Evolutionary conservation across 2,888 invertebrate genomes (phyloP).

Genomic region (Rotaria macrura): DNA sequence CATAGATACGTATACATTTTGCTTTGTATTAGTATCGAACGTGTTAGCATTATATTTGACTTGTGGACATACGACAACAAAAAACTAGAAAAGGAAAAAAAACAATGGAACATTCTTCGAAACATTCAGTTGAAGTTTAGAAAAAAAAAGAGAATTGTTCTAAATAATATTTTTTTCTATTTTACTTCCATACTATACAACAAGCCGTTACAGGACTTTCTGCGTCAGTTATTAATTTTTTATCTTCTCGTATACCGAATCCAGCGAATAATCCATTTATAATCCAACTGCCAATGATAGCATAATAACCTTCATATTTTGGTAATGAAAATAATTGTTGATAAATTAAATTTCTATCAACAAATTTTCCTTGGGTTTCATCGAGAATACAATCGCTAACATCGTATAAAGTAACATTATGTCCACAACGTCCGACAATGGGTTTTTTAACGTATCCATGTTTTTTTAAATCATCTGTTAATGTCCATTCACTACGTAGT

Average conservation of each 20-base stretch:
- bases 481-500: conserved; percentile 1
- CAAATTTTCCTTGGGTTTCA: not conserved
- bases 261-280: not conserved
- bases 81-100: not conserved
- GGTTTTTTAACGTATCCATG: not conserved
- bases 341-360: not conserved
- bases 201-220: not conserved
- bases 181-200: conserved; percentile 6
- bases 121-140: not conserved
- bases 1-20: not conserved
- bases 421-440: conserved; percentile 12
- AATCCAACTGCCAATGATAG: conserved; percentile 2
- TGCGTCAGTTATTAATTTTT: not conserved
- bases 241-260: conserved; percentile 17
- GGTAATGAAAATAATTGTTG: not conserved
- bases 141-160: not conserved
- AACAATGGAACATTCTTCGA: not conserved
- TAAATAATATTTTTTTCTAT: not conserved
- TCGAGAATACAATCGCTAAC: too few species aligned
- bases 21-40: not conserved
- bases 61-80: not conserved
- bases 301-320: conserved; percentile 16
- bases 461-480: not conserved
- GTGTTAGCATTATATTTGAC: not conserved
- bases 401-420: conserved; percentile 19